Conservation (phyloP, 2,888 invertebrate genomes). For the Uropetala carovei region DNA sequence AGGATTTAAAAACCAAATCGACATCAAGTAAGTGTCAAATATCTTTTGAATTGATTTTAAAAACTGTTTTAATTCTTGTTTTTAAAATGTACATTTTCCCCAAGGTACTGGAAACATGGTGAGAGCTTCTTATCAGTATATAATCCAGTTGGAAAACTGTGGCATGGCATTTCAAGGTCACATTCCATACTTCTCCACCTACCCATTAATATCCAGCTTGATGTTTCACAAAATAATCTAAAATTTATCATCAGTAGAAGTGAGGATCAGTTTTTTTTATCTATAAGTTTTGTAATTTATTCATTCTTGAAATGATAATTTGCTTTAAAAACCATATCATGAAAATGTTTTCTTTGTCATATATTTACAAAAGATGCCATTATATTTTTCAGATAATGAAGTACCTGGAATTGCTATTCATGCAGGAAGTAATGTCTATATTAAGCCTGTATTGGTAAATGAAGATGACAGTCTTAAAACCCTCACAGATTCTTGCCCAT, state of each 20-base stretch:
- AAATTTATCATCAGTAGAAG: slow-evolving; percentile 22
- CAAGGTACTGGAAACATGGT: slow-evolving; percentile 34
- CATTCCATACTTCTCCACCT: background rate
- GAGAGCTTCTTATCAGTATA: slow-evolving; percentile 22
- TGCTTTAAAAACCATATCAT: background rate
- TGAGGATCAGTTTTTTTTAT: background rate
- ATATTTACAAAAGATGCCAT: background rate
- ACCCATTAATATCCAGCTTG: background rate
- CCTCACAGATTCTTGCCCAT: slow-evolving; percentile 26
- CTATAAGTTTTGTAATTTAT: background rate
- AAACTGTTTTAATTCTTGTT: background rate
- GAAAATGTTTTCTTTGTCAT: background rate
- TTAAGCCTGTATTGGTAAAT: background rate
- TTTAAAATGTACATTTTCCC: background rate
- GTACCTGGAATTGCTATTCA: slow-evolving; percentile 39
- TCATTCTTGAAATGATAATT: background rate
- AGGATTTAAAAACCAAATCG: slow-evolving; percentile 21
- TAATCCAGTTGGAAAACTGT: slow-evolving; percentile 38
- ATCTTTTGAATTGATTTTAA: background rate
- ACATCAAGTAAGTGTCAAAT: slow-evolving; percentile 29
- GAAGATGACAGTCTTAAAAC: slow-evolving; percentile 2
- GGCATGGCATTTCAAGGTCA: slow-evolving; percentile 55
- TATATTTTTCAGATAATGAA: slow-evolving; percentile 20
- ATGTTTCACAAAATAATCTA: background rate
- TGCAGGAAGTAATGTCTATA: slow-evolving; percentile 42